Percentiles rank a stretch among this genome's conserved stretches.
Evolutionary conservation across 2,888 invertebrate species (phyloP).

Genomic region (Argyresthia goedartella): DNA sequence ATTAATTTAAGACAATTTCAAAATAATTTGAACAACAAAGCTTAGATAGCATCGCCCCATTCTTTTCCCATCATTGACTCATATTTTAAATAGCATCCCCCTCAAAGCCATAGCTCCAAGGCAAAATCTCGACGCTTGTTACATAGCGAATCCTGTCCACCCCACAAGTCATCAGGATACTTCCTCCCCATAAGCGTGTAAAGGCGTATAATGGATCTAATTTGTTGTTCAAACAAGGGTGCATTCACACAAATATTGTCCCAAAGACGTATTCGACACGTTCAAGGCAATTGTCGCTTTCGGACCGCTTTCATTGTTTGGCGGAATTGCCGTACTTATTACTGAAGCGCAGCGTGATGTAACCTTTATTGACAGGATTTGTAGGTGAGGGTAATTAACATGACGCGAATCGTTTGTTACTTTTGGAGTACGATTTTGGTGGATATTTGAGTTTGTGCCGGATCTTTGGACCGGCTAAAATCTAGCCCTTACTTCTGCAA

Average conservation of each 20-base stretch:
- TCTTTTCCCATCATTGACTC: neutral
- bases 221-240: slow-evolving; percentile 67
- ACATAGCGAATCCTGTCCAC: neutral
- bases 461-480: too few species aligned
- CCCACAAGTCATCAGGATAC: neutral
- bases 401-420: too few species aligned
- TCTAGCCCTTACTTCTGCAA: too few species aligned
- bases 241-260: slow-evolving; percentile 49
- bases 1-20: too few species aligned
- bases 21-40: too few species aligned
- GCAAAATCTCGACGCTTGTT: neutral
- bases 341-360: neutral
- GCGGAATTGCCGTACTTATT: neutral
- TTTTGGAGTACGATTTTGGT: too few species aligned
- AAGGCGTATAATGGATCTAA: slow-evolving; percentile 62
- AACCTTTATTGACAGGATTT: neutral
- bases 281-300: slow-evolving; percentile 47
- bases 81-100: too few species aligned
- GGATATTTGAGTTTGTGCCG: too few species aligned
- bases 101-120: too few species aligned
- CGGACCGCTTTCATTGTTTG: slow-evolving; percentile 20
- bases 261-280: slow-evolving; percentile 50
- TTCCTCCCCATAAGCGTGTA: slow-evolving; percentile 30
- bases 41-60: too few species aligned
- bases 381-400: neutral